Percentiles rank a stretch among this genome's conserved stretches.
Conservation (phyloP, 64 coral and sea anemone species). For the Platygyra sinensis region DNA sequence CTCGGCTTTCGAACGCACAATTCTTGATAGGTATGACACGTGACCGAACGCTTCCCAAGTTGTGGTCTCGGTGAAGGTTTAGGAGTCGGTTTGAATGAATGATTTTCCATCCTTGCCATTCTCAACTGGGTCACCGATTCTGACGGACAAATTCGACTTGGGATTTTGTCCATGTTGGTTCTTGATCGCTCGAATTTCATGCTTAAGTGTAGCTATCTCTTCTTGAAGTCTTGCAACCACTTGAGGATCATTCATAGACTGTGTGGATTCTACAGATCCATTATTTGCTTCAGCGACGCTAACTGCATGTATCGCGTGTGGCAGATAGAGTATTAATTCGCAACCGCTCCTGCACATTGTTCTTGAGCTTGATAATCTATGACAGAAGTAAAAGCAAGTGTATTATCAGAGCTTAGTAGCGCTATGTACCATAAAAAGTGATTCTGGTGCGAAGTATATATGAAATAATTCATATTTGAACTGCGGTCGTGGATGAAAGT, state of each 20-base stretch:
- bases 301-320: neutral
- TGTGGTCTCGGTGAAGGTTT: constrained; percentile 9
- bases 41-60: constrained; percentile 45
- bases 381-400: neutral
- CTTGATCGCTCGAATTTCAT: constrained; percentile 59
- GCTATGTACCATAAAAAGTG: neutral
- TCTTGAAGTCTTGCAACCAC: constrained; percentile 49
- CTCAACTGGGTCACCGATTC: neutral
- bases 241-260: neutral
- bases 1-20: constrained; percentile 12
- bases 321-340: constrained; percentile 29
- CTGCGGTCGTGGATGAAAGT: too few species aligned
- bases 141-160: neutral
- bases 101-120: neutral
- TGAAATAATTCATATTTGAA: too few species aligned
- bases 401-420: neutral
- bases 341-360: constrained; percentile 22
- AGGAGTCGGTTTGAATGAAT: neutral
- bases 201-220: constrained; percentile 59
- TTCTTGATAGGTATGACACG: constrained; percentile 26
- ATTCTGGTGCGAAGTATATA: too few species aligned
- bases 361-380: constrained; percentile 57
- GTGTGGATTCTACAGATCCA: neutral
- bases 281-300: constrained; percentile 1
- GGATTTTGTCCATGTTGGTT: neutral